These are phyloP conservation scores for Dasypus novemcinctus DNA, from an alignment of 2,113 vertebrate genomes.

Conservation along the genomic window DNA sequence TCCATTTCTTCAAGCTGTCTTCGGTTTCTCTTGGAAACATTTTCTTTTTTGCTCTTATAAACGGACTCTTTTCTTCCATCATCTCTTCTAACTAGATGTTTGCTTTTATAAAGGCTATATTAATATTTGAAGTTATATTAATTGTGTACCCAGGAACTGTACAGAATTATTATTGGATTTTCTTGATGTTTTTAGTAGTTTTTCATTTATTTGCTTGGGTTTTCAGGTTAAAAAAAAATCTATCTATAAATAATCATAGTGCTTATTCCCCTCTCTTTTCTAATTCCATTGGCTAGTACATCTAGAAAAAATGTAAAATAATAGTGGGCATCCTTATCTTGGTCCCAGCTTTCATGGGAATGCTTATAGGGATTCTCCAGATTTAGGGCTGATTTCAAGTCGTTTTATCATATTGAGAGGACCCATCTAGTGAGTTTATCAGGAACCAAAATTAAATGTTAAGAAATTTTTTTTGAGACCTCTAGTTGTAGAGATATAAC, in stretches of 20 bases:
- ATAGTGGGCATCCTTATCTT: neutral
- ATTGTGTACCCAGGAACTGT: neutral
- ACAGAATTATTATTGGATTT: neutral
- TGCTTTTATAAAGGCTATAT: neutral
- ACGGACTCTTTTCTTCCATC: neutral
- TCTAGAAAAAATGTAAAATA: neutral
- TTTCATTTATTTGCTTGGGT: constrained; percentile 12
- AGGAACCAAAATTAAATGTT: neutral
- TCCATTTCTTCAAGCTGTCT: neutral
- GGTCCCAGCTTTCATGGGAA: neutral
- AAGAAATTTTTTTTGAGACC: neutral
- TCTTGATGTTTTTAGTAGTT: neutral
- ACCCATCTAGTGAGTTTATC: neutral
- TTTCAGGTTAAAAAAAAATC: neutral
- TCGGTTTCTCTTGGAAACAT: neutral
- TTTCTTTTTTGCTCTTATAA: neutral
- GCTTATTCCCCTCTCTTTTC: neutral
- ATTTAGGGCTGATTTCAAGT: neutral
- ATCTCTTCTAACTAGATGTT: neutral
- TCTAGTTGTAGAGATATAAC: neutral
- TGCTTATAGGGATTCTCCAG: neutral
- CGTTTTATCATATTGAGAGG: neutral
- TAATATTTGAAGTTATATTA: neutral
- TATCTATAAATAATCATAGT: neutral
- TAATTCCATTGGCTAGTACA: neutral